Evolutionary conservation across 2,888 invertebrate genomes (phyloP).

Genomic region (Dicyrtoma fusca): DNA sequence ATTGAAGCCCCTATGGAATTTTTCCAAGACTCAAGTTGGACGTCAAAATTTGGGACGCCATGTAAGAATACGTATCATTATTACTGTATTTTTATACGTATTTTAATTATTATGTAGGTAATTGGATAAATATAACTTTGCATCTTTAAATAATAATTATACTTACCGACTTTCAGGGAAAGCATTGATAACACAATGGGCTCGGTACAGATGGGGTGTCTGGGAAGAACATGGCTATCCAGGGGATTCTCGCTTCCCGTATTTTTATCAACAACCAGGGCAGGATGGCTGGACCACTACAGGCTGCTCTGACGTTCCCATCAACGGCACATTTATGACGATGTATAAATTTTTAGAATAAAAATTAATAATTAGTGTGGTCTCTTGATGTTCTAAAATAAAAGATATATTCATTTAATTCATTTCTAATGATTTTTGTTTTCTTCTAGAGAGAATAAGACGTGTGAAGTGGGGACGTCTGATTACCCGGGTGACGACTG

Average conservation of each 20-base stretch:
- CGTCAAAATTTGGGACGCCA: slow-evolving; percentile 40
- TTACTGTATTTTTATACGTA: not conserved
- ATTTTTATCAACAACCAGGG: slow-evolving; percentile 34
- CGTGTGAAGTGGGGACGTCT: slow-evolving; percentile 29
- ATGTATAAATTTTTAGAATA: slow-evolving; percentile 29
- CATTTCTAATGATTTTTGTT: not conserved
- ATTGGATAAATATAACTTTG: too few species aligned
- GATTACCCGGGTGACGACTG: slow-evolving; percentile 40
- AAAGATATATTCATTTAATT: not conserved
- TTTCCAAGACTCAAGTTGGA: slow-evolving; percentile 30
- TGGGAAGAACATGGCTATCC: slow-evolving; percentile 48
- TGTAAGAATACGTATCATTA: slow-evolving; percentile 45
- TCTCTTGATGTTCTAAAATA: not conserved
- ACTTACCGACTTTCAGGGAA: too few species aligned
- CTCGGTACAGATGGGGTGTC: slow-evolving; percentile 47
- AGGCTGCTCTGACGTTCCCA: slow-evolving; percentile 43
- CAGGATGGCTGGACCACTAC: slow-evolving; percentile 43
- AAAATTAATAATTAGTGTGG: not conserved
- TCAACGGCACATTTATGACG: slow-evolving; percentile 42
- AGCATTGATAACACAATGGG: slow-evolving; percentile 46
- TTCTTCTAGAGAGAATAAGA: slow-evolving; percentile 20
- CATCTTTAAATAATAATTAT: too few species aligned
- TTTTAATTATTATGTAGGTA: too few species aligned
- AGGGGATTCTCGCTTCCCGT: slow-evolving; percentile 44
- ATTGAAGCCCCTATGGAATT: slow-evolving; percentile 48